Evolutionary conservation across 2,113 vertebrate species (phyloP), one percentile per base, ranked within the genome.

Genomic region (Panurus biarmicus): DNA sequence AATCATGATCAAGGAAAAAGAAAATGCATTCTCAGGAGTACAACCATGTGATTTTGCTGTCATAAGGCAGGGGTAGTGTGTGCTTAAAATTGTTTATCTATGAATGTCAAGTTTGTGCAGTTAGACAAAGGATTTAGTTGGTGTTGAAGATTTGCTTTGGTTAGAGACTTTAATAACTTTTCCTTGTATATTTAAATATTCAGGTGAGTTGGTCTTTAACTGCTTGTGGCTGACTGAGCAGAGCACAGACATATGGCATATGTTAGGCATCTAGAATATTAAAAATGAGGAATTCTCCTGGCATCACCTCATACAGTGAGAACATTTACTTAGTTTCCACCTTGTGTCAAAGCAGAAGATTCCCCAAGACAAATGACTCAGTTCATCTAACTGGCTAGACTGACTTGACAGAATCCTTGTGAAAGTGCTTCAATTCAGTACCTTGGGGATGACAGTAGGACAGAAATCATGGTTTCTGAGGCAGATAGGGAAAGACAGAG

Each of bases 41-140:
- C 9, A 6, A 42, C 25, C 21, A 24, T 50, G 6, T 64, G 45
- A 69, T 22, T 19, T 80, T 87, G 20, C 31, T 66, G 19, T 72
- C 18, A 80, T 0, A 0, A 51, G 33, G 36, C 10, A 74, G 14
- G 1, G 4, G 5, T n/a, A 78, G 48, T 6, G 2, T 18, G 6
- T 24, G 5, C 23, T 50, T 71, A 14, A 66, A 78, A 82, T 1
- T 54, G 14, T 28, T 11, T 83, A 54, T 40, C 28, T 64, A 7
- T 24, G 7, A 58, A 10, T 24, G 12, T 51, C 64, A 70, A 48
- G 40, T 69, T 17, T 44, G 7, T 47, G 22, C n/a, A 47, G 14
- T 33, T 61, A 77, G 40, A 42, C 40, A 42, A 42, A 82, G 20
- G 14, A 36, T 86, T 71, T 76, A 0, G 4, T 13, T 4, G 6